Base-by-base conservation (phyloP, 2,113 vertebrate species). In the Oxyura jamaicensis region DNA sequence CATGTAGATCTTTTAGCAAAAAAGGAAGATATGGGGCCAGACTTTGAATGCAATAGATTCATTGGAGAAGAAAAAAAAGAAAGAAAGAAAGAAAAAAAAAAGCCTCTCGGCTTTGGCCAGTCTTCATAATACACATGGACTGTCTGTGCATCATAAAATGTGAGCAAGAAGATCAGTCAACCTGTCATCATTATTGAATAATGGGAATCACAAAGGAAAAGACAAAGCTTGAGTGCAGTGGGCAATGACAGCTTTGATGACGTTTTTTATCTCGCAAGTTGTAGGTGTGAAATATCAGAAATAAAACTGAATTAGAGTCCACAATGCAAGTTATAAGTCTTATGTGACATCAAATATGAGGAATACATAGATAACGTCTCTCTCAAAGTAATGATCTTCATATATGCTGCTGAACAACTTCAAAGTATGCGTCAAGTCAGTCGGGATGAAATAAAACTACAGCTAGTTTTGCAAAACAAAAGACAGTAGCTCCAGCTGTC, bases 361-460 rank as follows among this genome's bases (percentile, higher is more conserved):
- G 67, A 96, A 91, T 60, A 29, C 48, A 60, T 36, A 17, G 55
- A 88, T 91, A 69, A 53, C 50, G 15, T n/a, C 91, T 86, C 79
- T 92, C 42, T 77, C 18, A 42, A 36, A 90, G 10, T 78, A 84
- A 78, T 14, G 6, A 36, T 86, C 67, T 82, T 88, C 33, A 28
- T 20, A 68, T 3, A 39, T 21, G 46, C 28, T 73, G 55, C 66
- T 85, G 81, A 89, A 83, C 91, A 50, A 86, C 11, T 72, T 91
- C 71, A 39, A 73, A 68, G 22, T 16, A 23, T 60, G 56, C 21
- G 76, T 74, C 59, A 74, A 80, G 63, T 46, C 93, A 78, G 85
- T 9, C n/a, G 77, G 86, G 76, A 86, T 81, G 59, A 95, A 97
- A 95, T 58, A 63, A 78, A 97, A 93, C 90, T 93, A 33, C 69